These are phyloP conservation scores for Cladorhizidae sp. DNA, from an alignment of 37 sponge, comb jelly and placozoan genomes.

Conservation along the genomic window DNA sequence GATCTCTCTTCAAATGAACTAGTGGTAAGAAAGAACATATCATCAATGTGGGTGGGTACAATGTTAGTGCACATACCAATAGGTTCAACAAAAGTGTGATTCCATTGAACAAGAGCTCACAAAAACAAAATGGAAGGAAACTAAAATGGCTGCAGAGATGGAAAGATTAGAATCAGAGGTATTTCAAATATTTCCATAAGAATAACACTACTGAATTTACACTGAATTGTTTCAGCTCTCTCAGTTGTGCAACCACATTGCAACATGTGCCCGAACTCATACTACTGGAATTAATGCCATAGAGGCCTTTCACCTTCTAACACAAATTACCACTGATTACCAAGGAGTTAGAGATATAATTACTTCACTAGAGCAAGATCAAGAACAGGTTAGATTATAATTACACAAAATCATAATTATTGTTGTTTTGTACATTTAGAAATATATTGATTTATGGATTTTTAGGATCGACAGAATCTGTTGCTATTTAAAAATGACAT, in stretches of 20 bases:
- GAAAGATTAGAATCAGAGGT: constrained; percentile 17
- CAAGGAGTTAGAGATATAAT: background rate
- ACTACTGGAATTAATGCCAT: background rate
- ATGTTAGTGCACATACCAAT: background rate
- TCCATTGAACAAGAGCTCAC: constrained; percentile 8
- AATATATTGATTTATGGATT: no score
- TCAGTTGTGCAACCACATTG: background rate
- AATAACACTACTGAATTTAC: background rate
- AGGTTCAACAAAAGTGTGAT: constrained; percentile 16
- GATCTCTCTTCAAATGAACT: background rate
- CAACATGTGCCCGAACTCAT: background rate
- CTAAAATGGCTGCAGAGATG: constrained; percentile 7
- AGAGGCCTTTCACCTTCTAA: background rate
- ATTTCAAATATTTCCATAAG: background rate
- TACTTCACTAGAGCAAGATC: background rate
- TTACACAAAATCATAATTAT: no score
- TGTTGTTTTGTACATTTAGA: no score
- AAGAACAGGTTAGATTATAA: background rate
- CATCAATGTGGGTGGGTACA: background rate
- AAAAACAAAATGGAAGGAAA: constrained; percentile 12
- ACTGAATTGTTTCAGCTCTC: background rate
- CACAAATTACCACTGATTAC: background rate
- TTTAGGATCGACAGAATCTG: no score
- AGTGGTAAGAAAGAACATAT: background rate
- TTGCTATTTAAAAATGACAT: no score